phyloP scores from a whole-genome alignment of 2,888 invertebrate genomes.

The Hesperia comma region DNA sequence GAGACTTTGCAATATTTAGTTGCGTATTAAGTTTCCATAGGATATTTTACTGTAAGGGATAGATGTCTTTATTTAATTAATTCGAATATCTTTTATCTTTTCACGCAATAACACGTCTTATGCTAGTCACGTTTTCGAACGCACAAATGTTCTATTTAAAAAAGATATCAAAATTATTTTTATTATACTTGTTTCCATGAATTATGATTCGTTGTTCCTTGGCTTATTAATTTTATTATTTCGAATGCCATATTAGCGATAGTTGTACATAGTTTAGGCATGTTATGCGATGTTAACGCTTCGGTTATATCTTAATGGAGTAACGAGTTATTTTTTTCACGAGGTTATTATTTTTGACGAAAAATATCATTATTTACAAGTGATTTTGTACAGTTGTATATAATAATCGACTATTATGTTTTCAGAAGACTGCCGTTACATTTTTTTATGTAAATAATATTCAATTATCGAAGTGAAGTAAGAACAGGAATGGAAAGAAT shows the following conservation, averaged over 20 bases:
- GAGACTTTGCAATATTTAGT: slow-evolving; percentile 64
- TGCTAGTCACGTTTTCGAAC: slow-evolving; percentile 80
- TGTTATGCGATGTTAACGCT: slow-evolving; percentile 71
- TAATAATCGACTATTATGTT: slow-evolving; percentile 66
- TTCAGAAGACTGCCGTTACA: slow-evolving; percentile 80
- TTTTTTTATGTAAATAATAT: slow-evolving; percentile 65
- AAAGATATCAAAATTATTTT: slow-evolving; percentile 52
- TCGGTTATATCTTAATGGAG: slow-evolving; percentile 58
- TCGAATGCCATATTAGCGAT: slow-evolving; percentile 81
- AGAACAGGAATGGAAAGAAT: slow-evolving; percentile 60
- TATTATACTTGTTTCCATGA: slow-evolving; percentile 48
- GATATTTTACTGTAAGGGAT: slow-evolving; percentile 41
- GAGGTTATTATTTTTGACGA: slow-evolving; percentile 59
- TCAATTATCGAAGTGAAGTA: slow-evolving; percentile 55
- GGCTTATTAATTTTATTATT: slow-evolving; percentile 66
- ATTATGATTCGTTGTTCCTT: slow-evolving; percentile 51
- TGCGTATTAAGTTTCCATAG: slow-evolving; percentile 67
- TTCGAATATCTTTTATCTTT: slow-evolving; percentile 58
- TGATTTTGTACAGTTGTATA: slow-evolving; percentile 71
- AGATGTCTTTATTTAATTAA: slow-evolving; percentile 52
- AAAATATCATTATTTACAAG: slow-evolving; percentile 72
- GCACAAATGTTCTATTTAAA: slow-evolving; percentile 73
- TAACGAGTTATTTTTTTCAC: slow-evolving; percentile 58
- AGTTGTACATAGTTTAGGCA: slow-evolving; percentile 74
- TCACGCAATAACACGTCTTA: slow-evolving; percentile 82